A percentile compares a stretch with the other conserved stretches of the same genome.
phyloP scores from a whole-genome alignment of 1,140 invertebrate species.

The Littorina saxatilis region DNA sequence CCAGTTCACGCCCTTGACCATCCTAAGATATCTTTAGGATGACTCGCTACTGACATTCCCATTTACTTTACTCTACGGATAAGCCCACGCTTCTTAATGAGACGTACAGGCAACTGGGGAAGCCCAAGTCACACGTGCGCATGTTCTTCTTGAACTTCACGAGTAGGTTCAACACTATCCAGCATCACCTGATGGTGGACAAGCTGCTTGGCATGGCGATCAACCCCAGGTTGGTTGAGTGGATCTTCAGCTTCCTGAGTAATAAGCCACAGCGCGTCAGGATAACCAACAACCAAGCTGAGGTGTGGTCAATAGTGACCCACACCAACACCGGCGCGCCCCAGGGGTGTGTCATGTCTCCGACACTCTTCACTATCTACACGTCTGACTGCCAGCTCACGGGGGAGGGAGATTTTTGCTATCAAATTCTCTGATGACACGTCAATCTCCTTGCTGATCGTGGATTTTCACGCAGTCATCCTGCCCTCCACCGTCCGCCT shows the following conservation, averaged over 20 bases:
- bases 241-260: background rate
- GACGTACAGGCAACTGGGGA: background rate
- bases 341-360: background rate
- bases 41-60: no score
- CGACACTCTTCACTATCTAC: background rate
- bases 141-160: background rate
- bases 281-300: no score
- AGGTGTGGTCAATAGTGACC: background rate
- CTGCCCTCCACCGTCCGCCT: background rate
- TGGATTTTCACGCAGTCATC: no score
- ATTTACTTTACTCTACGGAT: no score
- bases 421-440: background rate
- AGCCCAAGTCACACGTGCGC: conserved; percentile 3
- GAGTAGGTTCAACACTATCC: conserved; percentile 16
- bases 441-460: background rate
- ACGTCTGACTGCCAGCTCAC: background rate
- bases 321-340: conserved; percentile 14
- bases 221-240: no score
- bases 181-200: conserved; percentile 22
- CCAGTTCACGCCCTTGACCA: no score
- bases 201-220: conserved; percentile 6
- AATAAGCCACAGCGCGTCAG: background rate
- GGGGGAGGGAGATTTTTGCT: background rate
- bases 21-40: no score
- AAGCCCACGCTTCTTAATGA: no score